These are phyloP conservation scores for Turnix velox DNA, from an alignment of 2,113 vertebrate species.

Conservation along the genomic window DNA sequence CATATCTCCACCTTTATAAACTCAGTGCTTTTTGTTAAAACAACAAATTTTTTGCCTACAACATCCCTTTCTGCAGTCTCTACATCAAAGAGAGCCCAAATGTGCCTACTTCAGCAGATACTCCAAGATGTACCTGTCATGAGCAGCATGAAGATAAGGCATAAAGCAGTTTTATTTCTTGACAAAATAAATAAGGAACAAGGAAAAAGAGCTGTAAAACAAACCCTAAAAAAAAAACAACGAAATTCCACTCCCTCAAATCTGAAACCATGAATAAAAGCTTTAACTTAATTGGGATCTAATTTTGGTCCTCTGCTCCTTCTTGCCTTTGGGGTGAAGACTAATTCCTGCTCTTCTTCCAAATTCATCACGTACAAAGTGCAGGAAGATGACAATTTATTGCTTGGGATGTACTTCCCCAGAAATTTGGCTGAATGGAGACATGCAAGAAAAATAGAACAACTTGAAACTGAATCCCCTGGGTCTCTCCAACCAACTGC, in stretches of 20 bases:
- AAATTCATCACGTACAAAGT: background rate
- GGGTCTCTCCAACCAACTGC: background rate
- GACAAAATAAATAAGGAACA: background rate
- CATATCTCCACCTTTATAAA: background rate
- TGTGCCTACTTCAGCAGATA: background rate
- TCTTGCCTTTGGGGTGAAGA: background rate
- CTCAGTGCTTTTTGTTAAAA: background rate
- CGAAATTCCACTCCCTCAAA: background rate
- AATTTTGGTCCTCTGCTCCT: slow-evolving; percentile 8
- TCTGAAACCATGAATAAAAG: slow-evolving; percentile 14
- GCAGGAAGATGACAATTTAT: background rate
- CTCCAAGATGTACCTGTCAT: background rate
- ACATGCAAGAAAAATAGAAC: background rate
- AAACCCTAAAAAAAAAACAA: background rate
- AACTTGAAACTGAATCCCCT: background rate
- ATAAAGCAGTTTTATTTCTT: background rate
- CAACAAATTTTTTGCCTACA: background rate
- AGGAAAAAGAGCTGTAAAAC: background rate
- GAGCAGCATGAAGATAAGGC: background rate
- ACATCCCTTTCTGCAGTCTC: background rate
- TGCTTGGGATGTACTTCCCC: background rate
- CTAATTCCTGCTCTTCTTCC: background rate
- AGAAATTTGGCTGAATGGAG: background rate
- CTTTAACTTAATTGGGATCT: background rate
- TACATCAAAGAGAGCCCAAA: background rate